Evolutionary conservation across 1,140 invertebrate species (phyloP), one percentile per base, ranked within the genome.

Genomic region (Plectrocnemia conspersa): DNA sequence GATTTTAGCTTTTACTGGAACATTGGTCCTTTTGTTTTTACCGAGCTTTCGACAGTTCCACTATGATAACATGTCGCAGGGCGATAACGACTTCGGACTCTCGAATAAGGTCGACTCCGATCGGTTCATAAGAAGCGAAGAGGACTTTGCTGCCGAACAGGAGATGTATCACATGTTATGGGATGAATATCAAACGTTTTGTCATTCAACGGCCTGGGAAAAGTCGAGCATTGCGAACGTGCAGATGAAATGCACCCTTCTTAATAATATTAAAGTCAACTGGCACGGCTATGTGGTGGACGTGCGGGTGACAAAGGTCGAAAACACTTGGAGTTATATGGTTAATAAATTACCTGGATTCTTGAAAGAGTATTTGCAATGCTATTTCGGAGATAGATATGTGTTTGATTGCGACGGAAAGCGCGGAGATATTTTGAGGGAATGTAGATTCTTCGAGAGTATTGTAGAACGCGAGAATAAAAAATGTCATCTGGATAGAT

Each of bases 241-340:
- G 0, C 86, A 89, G 66, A 69, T 84, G 0, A 79, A 80, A 38
- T 90, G 87, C 61, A 74, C 81, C 0, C 74, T 84, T 29, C 65
- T 89, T 1, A 80, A 84, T 47, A 80, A 84, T 9, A 68, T 81
- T 21, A 67, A 74, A 1, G 73, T 89, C 3, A 76, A 79, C 27
- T 89, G 86, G 86, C 80, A 86, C 58, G 86, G 86, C 24, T 84
- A 82, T 61, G 77, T 89, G 0, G 77, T 77, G 2, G 81, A 84
- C 42, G 79, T 86, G 1, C 77, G 77, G 25, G 66, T 89, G 4
- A 78, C 71, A 35, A 78, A 72, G 9, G 74, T 86, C 1, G 69
- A 68, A 13, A 89, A 90, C 63, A 76, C 72, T 46, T 76, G 82
- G 41, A 80, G 73, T 16, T 68, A 74, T 33, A 59, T 83, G 10